A percentile compares a stretch with the other conserved stretches of the same genome.
These are phyloP conservation scores for Lophotriccus pileatus DNA, from an alignment of 2,797 vertebrate species.

Conservation along the genomic window DNA sequence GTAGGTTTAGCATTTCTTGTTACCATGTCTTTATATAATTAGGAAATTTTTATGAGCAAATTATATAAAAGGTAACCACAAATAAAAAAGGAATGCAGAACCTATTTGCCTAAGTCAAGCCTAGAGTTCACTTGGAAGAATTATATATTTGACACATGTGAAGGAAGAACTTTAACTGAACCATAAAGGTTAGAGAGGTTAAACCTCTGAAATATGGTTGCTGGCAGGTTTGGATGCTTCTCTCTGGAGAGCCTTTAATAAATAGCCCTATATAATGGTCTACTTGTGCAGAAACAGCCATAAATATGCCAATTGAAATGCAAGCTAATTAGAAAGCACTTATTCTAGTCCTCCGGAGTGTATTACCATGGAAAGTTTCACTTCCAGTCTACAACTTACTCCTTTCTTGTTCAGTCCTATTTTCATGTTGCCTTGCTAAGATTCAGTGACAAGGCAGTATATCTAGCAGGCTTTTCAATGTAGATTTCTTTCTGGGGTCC, in stretches of 20 bases:
- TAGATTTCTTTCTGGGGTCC: not conserved
- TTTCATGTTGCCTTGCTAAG: not conserved
- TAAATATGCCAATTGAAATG: constrained; percentile 37
- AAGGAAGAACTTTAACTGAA: constrained; percentile 27
- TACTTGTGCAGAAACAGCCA: not conserved
- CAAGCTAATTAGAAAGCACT: constrained; percentile 48
- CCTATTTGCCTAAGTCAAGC: not conserved
- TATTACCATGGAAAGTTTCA: not conserved
- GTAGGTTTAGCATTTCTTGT: not conserved
- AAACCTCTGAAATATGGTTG: constrained; percentile 12
- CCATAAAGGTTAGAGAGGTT: not conserved
- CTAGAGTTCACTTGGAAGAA: not conserved
- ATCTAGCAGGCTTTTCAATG: not conserved
- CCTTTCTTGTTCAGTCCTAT: not conserved
- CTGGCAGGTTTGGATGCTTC: constrained; percentile 1
- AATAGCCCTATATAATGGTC: not conserved
- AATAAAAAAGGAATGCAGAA: not conserved
- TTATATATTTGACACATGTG: not conserved
- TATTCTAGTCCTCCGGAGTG: constrained; percentile 1
- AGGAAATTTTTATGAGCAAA: not conserved
- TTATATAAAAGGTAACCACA: not conserved
- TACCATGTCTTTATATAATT: not conserved
- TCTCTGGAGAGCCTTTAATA: not conserved
- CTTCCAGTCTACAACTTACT: not conserved
- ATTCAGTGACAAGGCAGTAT: not conserved